Conservation (phyloP, 2,888 invertebrate genomes). For the Drosophila yooni region DNA sequence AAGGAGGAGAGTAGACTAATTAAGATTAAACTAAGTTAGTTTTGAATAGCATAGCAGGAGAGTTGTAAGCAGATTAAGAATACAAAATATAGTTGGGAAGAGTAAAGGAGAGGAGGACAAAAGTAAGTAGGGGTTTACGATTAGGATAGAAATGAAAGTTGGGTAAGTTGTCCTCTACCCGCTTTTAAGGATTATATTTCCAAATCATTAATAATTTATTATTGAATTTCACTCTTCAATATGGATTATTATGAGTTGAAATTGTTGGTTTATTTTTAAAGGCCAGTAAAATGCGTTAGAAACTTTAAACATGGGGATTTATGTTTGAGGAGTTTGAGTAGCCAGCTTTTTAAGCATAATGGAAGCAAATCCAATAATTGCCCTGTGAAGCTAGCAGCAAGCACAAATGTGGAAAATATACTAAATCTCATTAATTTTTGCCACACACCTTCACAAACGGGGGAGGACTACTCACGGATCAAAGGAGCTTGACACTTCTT, state of each 20-base stretch:
- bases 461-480: not conserved
- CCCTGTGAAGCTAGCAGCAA: not conserved
- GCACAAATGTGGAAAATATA: not conserved
- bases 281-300: not conserved
- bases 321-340: too few species aligned
- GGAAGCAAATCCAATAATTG: not conserved
- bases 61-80: not conserved
- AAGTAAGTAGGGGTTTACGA: fast-evolving
- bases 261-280: not conserved
- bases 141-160: not conserved
- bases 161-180: too few species aligned
- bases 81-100: not conserved
- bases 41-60: not conserved
- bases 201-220: not conserved
- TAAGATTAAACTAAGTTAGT: not conserved
- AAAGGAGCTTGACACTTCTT: not conserved
- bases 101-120: not conserved
- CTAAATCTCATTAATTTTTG: not conserved
- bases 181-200: not conserved
- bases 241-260: not conserved
- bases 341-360: too few species aligned
- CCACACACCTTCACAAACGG: not conserved
- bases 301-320: not conserved
- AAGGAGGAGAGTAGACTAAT: not conserved
- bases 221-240: not conserved